Evolutionary conservation across 2,888 invertebrate genomes (phyloP).

Genomic region (Lasioglossum figueresi): DNA sequence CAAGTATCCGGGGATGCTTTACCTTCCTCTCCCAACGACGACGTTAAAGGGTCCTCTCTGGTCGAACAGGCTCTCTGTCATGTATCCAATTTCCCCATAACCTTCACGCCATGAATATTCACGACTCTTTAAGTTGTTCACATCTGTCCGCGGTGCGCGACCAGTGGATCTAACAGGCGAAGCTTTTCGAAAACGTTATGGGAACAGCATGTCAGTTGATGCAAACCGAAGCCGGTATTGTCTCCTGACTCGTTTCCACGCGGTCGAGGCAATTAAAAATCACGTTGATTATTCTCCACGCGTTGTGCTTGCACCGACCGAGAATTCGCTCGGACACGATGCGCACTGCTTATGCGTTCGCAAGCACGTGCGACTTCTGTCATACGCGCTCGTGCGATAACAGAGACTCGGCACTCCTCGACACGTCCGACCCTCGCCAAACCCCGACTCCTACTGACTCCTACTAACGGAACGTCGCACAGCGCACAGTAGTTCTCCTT

Average conservation of each 20-base stretch:
- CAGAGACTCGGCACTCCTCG: constrained; percentile 38
- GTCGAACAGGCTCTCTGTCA: constrained; percentile 42
- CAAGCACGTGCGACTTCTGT: constrained; percentile 63
- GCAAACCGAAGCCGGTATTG: constrained; percentile 6
- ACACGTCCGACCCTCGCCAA: constrained; percentile 64
- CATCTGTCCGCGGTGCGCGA: constrained; percentile 20
- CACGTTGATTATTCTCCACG: neutral
- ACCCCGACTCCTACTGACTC: constrained; percentile 74
- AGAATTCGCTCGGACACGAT: neutral
- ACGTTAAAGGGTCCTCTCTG: constrained; percentile 33
- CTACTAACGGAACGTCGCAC: constrained; percentile 71
- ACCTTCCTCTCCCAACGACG: constrained; percentile 51
- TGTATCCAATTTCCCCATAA: constrained; percentile 58
- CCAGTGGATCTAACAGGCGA: constrained; percentile 18
- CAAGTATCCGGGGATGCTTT: constrained; percentile 16
- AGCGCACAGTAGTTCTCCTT: constrained; percentile 53
- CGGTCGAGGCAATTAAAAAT: neutral
- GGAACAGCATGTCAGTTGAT: constrained; percentile 34
- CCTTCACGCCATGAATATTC: constrained; percentile 58
- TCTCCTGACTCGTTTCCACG: neutral
- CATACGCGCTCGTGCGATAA: constrained; percentile 57
- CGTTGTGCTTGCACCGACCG: constrained; percentile 13
- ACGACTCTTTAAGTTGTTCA: constrained; percentile 25
- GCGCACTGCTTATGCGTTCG: constrained; percentile 11
- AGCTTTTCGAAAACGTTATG: constrained; percentile 12